Base-by-base conservation (phyloP, 2,888 invertebrate species). In the Hyppa rectilinea region DNA sequence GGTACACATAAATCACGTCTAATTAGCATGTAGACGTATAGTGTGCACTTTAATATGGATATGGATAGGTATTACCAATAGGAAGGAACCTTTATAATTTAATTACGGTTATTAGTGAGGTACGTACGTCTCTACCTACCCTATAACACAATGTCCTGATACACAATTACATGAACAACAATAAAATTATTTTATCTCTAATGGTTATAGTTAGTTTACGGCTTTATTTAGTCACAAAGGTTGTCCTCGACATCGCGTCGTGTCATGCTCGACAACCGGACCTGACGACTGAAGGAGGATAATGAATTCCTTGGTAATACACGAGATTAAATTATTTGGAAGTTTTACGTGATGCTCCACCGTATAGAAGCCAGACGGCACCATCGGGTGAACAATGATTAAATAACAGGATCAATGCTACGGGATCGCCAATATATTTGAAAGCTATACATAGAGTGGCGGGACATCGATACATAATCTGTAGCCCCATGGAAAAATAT, bases 201-300 rank as follows among this genome's bases (percentile, higher is more conserved):
- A 62, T 47, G 49, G 76, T 81, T 76, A 77, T 75, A 58, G 80
- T 50, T 31, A 14, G 36, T 81, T 80, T 81, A 77, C 63, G 58
- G 34, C 58, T 62, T 29, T 52, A 20, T 78, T 59, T 31, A 61
- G 23, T 61, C 36, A 76, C 75, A 80, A 77, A 60, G 45, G 70
- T n/a, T 69, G 81, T 45, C 80, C 77, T 80, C 77, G 70, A 52
- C 59, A 76, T 29, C n/a, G 50, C 49, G 14, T 14, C 36, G 47
- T 49, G 66, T 56, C 52, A 47, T 43, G 36, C 17, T 40, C 26
- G 47, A 45, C 52, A 50, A 55, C 34, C 53, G 47, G 43, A 59
- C 26, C 53, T 55, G 26, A 56, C 14, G n/a, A 45, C 36, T 17
- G 31, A 50, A 52, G 14, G 36, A 75, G 45, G 68, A 75, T 75